A percentile compares a stretch with the other conserved stretches of the same genome.
Conservation (phyloP, 2,797 vertebrate genomes). For the Anniella stebbinsi region DNA sequence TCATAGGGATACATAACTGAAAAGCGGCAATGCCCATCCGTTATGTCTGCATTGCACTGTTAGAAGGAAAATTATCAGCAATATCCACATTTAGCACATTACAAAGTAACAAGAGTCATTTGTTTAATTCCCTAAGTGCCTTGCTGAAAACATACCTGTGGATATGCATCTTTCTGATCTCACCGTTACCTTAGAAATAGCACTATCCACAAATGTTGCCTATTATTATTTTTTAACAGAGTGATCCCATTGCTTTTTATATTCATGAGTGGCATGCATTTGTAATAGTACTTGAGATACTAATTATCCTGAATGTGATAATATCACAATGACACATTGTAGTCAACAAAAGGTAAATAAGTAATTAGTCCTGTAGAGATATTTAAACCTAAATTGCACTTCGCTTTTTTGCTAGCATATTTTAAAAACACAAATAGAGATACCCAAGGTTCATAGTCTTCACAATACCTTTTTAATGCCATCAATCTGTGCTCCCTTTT, state of each 20-base stretch:
- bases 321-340: slow-evolving; percentile 52
- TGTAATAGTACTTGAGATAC: slow-evolving; percentile 49
- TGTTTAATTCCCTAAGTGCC: slow-evolving; percentile 54
- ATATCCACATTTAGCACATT: background rate
- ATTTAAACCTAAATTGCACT: slow-evolving; percentile 58
- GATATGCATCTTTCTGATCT: slow-evolving; percentile 47
- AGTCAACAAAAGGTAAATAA: slow-evolving; percentile 58
- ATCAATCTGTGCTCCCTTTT: slow-evolving; percentile 19
- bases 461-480: slow-evolving; percentile 30
- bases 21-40: background rate
- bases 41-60: background rate
- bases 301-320: slow-evolving; percentile 57
- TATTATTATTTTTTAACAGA: slow-evolving; percentile 14
- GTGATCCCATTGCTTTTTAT: slow-evolving; percentile 37
- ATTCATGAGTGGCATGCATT: slow-evolving; percentile 25
- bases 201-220: slow-evolving; percentile 19
- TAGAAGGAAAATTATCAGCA: background rate
- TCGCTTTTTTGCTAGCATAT: slow-evolving; percentile 44
- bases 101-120: slow-evolving; percentile 27
- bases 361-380: slow-evolving; percentile 51
- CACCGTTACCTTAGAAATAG: slow-evolving; percentile 49
- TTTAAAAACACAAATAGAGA: slow-evolving; percentile 45
- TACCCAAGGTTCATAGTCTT: slow-evolving; percentile 22
- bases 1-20: background rate
- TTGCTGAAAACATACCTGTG: slow-evolving; percentile 8